Evolutionary conservation across 2,797 vertebrate genomes (phyloP), one percentile per base, ranked within the genome.

Genomic region (Mastacembelus armatus): DNA sequence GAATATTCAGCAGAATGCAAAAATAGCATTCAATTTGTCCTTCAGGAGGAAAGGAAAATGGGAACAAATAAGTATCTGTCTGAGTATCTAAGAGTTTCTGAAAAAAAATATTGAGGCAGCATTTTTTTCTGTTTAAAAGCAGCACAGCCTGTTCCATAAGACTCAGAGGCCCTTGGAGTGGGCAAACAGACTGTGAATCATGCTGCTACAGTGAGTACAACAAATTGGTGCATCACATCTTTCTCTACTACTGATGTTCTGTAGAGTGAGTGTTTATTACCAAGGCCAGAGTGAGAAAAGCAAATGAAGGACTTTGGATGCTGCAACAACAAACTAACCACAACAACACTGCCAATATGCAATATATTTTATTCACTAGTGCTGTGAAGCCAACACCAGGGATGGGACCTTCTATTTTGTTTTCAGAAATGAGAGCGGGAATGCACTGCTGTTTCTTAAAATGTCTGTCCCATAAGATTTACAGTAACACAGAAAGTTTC

Each of bases 171-270:
- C 32, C 29, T 48, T 16, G 14, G 42, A 73, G 71, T 51, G 54
- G 29, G 54, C 48, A 68, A 81, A 71, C 58, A 55, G 18, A 59
- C 44, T 3, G 67, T 78, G 81, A 86, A 78, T 88, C 85, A 72
- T 12, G 21, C 48, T 30, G 36, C 70, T 56, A 36, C 51, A 66
- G 27, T 38, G 63, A 62, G 48, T 48, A 21, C 47, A 74, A 63
- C 65, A 79, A 67, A 81, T 29, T 59, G 56, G 48, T 47, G 50
- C 68, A 77, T 21, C 68, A 72, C 51, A 71, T 75, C 63, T 64
- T 65, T 40, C 50, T 51, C 24, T 29, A 21, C 22, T 49, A 4
- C 43, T 54, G 50, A 54, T 40, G 50, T 38, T 36, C 35, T 51
- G 42, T 19, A 50, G n/a, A 49, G 33, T 19, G 40, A 6, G 32